Conservation (phyloP, 2,113 vertebrate species). For the Corythaixoides concolor region DNA sequence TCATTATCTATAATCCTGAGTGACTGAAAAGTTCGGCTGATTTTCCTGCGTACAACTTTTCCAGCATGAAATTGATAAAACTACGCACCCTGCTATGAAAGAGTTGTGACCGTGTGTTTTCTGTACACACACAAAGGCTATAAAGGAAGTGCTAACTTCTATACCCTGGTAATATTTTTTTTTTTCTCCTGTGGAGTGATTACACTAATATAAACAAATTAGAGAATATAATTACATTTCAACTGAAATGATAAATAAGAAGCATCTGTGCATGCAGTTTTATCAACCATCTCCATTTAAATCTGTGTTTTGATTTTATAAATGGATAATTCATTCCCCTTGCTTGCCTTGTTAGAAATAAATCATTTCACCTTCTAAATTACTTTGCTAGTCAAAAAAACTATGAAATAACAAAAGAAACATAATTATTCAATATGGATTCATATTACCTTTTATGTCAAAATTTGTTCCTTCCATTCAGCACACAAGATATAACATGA, state of each 20-base stretch:
- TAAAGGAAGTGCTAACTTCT: constrained; percentile 17
- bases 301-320: constrained; percentile 46
- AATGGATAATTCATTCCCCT: constrained; percentile 31
- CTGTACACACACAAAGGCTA: not conserved
- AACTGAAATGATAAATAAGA: constrained; percentile 56
- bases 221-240: constrained; percentile 52
- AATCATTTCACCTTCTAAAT: constrained; percentile 24
- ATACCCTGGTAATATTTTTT: not conserved
- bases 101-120: not conserved
- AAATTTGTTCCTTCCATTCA: not conserved
- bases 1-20: not conserved
- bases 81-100: not conserved
- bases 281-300: constrained; percentile 45
- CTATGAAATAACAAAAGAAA: constrained; percentile 3
- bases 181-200: constrained; percentile 21
- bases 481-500: not conserved
- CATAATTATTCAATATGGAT: not conserved
- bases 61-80: not conserved
- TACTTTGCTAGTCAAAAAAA: not conserved
- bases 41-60: not conserved
- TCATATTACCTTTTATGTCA: not conserved
- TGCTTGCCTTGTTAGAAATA: constrained; percentile 6
- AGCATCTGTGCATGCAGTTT: constrained; percentile 41
- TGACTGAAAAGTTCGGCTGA: not conserved
- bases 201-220: constrained; percentile 54